Conservation (phyloP, 2,797 vertebrate genomes). For the Dermochelys coriacea region DNA sequence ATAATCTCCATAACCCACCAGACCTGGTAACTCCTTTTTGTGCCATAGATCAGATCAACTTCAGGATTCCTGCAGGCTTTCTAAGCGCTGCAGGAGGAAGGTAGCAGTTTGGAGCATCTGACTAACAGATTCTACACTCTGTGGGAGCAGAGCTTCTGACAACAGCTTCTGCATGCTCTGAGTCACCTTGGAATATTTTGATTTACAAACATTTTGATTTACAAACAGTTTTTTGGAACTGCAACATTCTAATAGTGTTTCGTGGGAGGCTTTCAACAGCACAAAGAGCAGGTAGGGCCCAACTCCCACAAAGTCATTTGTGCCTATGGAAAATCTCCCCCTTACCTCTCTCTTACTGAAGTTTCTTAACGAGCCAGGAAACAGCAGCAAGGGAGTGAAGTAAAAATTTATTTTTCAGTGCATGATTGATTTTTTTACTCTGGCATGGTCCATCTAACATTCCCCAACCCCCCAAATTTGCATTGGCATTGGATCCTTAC, state of each 20-base stretch:
- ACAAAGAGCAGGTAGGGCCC: neutral
- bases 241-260: neutral
- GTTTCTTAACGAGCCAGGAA: neutral
- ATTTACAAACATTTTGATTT: conserved; percentile 27
- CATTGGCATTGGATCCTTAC: rapidly evolving
- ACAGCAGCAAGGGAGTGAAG: rapidly evolving
- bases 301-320: neutral
- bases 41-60: neutral
- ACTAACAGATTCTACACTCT: neutral
- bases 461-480: neutral
- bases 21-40: neutral
- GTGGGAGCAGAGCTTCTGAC: neutral
- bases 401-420: rapidly evolving
- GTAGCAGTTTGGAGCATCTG: neutral
- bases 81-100: rapidly evolving
- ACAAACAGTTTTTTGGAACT: neutral
- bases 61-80: neutral
- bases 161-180: neutral
- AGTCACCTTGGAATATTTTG: neutral
- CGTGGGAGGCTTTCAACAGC: neutral
- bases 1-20: neutral
- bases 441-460: rapidly evolving
- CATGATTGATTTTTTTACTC: neutral
- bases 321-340: neutral
- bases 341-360: neutral